Evolutionary conservation across 2,797 vertebrate species (phyloP).

Genomic region (Selene dorsalis): DNA sequence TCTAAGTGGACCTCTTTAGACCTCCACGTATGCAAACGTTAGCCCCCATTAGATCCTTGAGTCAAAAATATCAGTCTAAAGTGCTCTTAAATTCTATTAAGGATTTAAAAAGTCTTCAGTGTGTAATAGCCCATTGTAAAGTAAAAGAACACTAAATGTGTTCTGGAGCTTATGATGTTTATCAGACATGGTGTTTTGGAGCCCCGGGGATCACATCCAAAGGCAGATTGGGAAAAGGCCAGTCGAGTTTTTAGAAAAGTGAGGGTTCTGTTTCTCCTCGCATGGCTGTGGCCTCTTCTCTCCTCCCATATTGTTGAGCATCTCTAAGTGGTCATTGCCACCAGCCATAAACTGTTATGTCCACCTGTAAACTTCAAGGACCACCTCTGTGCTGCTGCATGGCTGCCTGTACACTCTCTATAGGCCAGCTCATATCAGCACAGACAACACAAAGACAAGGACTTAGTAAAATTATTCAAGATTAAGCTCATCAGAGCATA

Average conservation of each 20-base stretch:
- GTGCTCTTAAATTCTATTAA: conserved; percentile 24
- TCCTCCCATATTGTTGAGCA: conserved; percentile 50
- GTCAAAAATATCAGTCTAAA: conserved; percentile 31
- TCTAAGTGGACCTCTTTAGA: conserved; percentile 40
- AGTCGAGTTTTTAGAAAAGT: conserved; percentile 28
- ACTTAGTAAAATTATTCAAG: conserved; percentile 17
- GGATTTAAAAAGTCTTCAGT: conserved; percentile 20
- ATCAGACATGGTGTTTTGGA: conserved; percentile 29
- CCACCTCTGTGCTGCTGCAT: conserved; percentile 41
- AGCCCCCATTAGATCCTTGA: conserved; percentile 31
- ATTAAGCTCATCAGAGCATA: not conserved
- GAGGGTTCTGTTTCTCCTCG: conserved; percentile 31
- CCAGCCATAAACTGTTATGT: conserved; percentile 53
- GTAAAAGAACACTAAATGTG: conserved; percentile 17
- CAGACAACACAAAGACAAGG: not conserved
- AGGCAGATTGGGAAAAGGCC: conserved; percentile 9
- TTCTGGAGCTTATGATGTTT: conserved; percentile 37
- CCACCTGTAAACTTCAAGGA: conserved; percentile 57
- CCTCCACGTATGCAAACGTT: conserved; percentile 24
- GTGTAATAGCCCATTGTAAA: conserved; percentile 36
- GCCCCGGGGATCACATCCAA: conserved; percentile 25
- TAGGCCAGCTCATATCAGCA: not conserved
- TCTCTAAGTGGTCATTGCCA: conserved; percentile 58
- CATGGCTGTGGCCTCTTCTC: conserved; percentile 9
- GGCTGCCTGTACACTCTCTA: not conserved